Evolutionary conservation across 2,797 vertebrate species (phyloP), one percentile per base, ranked within the genome.

Genomic region (Rhabdomys pumilio): DNA sequence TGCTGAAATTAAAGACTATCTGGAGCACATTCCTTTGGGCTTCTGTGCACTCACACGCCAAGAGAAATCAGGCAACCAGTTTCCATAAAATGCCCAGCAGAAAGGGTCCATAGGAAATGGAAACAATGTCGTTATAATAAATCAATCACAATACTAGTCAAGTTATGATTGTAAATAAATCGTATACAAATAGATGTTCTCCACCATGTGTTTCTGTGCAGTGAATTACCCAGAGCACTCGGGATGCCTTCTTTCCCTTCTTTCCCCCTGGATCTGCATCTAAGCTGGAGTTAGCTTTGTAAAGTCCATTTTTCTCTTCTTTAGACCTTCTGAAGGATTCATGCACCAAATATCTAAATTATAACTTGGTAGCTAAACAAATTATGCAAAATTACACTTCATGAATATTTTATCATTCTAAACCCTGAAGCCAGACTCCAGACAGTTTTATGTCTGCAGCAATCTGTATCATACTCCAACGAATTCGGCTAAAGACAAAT

Each of bases 321-420:
- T 97, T 89, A 77, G 94, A 95, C 83, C 96, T 98, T 97, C 96
- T 81, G 97, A 97, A 97, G 90, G 97, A 89, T 97, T 97, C 96
- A 93, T 98, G 97, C 90, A 96, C 96, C 94, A 98, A 98, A 97
- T 97, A 98, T 97, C 98, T 96, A 98, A 98, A 98, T 98, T 98
- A 97, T 98, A 97, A 95, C 98, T 98, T 96, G 91, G 96, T 97
- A 98, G 96, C 98, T 98, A 98, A 98, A 98, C 98, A 98, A 98
- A 98, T 98, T 98, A 98, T 98, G 98, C 97, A 98, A 98, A 98
- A 98, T 98, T 98, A 98, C 98, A 98, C 90, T 29, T 95, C 65
- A 98, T 99, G 97, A 98, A 98, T 99, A 98, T 98, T 99, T 98
- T 98, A 98, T 98, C 89, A 97, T 97, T 96, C 95, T 97, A 97